phyloP scores from a whole-genome alignment of 2,113 vertebrate genomes.

The Todiramphus saurophagus region DNA sequence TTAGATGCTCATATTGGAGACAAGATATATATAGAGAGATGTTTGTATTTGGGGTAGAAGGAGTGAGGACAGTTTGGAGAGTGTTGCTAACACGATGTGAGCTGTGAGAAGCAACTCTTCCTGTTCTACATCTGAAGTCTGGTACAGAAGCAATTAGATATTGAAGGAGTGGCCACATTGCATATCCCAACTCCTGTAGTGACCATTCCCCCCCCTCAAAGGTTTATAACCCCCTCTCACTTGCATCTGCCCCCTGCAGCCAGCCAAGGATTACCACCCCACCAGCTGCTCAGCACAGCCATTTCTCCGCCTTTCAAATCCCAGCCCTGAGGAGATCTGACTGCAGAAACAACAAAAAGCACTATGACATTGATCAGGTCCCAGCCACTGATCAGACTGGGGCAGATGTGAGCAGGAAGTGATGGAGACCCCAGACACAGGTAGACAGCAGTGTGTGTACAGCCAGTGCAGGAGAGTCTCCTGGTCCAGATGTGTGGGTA shows the following conservation, averaged over 20 bases:
- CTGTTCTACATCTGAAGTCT: background rate
- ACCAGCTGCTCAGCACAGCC: background rate
- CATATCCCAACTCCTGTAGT: background rate
- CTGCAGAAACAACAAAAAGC: background rate
- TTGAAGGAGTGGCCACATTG: fast-evolving
- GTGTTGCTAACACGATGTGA: background rate
- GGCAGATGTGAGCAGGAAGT: background rate
- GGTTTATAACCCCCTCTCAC: background rate
- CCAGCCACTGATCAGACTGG: fast-evolving
- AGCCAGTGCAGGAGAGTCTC: background rate
- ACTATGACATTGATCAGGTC: background rate
- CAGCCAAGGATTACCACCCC: background rate
- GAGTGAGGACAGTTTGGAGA: background rate
- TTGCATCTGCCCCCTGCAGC: background rate
- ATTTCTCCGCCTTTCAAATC: background rate
- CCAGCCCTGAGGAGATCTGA: background rate
- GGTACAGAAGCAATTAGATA: background rate
- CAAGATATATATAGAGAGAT: background rate
- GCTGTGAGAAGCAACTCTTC: background rate
- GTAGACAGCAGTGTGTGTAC: background rate
- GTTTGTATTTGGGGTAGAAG: background rate
- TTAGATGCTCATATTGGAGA: background rate
- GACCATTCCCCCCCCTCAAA: background rate
- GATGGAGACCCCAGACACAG: background rate
- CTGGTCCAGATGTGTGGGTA: fast-evolving